Evolutionary conservation across 2,113 vertebrate genomes (phyloP), one percentile per base, ranked within the genome.

Genomic region (Zapus hudsonius): DNA sequence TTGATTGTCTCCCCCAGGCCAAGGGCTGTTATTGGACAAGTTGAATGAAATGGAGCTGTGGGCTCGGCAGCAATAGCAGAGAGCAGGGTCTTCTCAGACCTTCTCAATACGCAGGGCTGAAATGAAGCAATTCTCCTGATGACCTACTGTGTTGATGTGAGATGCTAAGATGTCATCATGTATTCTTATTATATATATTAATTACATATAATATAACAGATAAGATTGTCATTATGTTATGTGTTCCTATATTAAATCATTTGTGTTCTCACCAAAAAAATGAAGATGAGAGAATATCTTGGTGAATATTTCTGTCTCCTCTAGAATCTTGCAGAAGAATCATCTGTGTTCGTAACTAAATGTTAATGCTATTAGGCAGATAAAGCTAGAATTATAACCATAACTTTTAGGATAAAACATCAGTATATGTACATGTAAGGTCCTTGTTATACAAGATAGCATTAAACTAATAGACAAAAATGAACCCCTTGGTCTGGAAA

Each of bases 181-280:
- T 52, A 52, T 52, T 52, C 52, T 15, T 52, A 52, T 52, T 52
- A 52, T 52, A 52, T 52, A 12, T 52, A 52, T 12, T 52, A 7
- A 12, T 52, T 12, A 52, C 52, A 52, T 52, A 7, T 52, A 8
- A 52, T 52, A 52, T 7, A 52, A 52, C 12, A 13, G 12, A 12
- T 52, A 15, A 52, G 12, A 7, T 52, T 52, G 52, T 13, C 16
- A 52, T 52, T 10, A 7, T 27, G 89, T 93, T 90, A 19, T 89
- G 38, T 86, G 94, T 94, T 75, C 22, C 12, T 88, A 66, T 47
- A 82, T 94, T 72, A 95, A 84, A 82, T 87, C 22, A 69, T 79
- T 63, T n/a, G 23, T 67, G 0, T 75, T 42, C 27, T 69, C 23
- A 94, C 33, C 67, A 27, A 31, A 55, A 92, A 82, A 19, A 15